Base-by-base conservation (phyloP, 2,113 vertebrate genomes). In the Lasiurus cinereus region DNA sequence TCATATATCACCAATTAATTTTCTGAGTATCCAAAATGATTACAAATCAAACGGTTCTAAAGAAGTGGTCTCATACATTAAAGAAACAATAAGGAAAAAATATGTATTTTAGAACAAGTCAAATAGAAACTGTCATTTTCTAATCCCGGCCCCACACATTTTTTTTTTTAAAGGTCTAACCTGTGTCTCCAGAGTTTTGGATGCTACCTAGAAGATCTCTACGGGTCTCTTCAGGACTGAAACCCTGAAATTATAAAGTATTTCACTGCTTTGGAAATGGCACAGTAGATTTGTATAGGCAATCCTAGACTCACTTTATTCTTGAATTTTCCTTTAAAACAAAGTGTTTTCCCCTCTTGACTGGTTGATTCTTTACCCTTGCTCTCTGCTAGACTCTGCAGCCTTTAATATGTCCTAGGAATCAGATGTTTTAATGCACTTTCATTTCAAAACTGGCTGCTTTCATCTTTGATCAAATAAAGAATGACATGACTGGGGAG, bases 381-480 rank as follows among this genome's bases (percentile, higher is more conserved):
- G 69, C 76, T 85, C 83, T 76, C 70, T 22, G 33, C 39, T 18
- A 33, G 79, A 33, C 90, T 69, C 74, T 62, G 31, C 56, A 24
- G 69, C 56, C 76, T 91, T 78, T 95, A n/a, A 56, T 70, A 46
- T 2, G 6, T 82, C 86, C 64, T 79, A 83, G 48, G 83, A 92
- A 88, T 84, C 87, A 88, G 91, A 82, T 94, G 93, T 62, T 85
- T 94, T 56, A 91, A 73, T 43, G 79, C 70, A 70, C 83, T 95
- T 93, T 83, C 56, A 16, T 86, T 97, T 96, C 79, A 94, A 93
- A 96, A 88, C 21, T 18, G 83, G 82, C n/a, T 52, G 62, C 97
- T 94, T 95, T 96, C 67, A 79, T 89, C 93, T 83, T 72, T 89
- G 87, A 93, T 94, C 89, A 93, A 91, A 91, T 79, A 56, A 69